phyloP scores from a whole-genome alignment of 2,888 invertebrate genomes.

The Cistogaster globosa region DNA sequence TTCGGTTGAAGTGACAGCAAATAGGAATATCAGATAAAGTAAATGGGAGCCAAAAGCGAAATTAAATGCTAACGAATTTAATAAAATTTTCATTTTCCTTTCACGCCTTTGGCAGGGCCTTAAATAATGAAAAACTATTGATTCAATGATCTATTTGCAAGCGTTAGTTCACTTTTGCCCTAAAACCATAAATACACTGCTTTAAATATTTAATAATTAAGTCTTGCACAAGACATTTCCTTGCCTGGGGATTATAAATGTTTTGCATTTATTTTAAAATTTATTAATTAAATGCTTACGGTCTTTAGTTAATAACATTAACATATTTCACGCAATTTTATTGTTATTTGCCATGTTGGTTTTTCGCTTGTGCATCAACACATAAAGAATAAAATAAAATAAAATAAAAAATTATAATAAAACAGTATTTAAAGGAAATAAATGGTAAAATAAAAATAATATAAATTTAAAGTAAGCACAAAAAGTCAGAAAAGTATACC shows the following conservation, averaged over 20 bases:
- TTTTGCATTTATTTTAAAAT: slow-evolving; percentile 55
- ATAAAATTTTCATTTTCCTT: not conserved
- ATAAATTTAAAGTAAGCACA: slow-evolving; percentile 11
- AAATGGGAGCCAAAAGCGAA: not conserved
- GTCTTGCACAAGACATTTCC: slow-evolving; percentile 33
- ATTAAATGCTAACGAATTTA: not conserved
- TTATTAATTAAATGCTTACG: slow-evolving; percentile 62
- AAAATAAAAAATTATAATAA: slow-evolving; percentile 24
- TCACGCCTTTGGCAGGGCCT: not conserved
- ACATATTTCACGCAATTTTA: slow-evolving; percentile 58
- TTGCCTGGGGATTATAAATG: slow-evolving; percentile 30
- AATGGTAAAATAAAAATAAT: slow-evolving; percentile 32
- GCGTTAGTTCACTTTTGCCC: not conserved
- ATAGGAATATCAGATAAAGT: no score
- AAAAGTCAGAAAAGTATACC: slow-evolving; percentile 25
- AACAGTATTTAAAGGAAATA: slow-evolving; percentile 39
- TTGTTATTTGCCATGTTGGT: slow-evolving; percentile 33
- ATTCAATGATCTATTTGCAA: slow-evolving; percentile 9
- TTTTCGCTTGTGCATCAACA: slow-evolving; percentile 18
- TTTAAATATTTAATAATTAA: slow-evolving; percentile 49
- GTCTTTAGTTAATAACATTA: slow-evolving; percentile 65
- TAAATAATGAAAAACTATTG: not conserved
- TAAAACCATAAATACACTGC: slow-evolving; percentile 12
- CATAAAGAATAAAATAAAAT: slow-evolving; percentile 17
- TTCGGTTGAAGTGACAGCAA: no score